Evolutionary conservation across 1,140 invertebrate species (phyloP), one percentile per base, ranked within the genome.

Genomic region (Calosoma granatense): DNA sequence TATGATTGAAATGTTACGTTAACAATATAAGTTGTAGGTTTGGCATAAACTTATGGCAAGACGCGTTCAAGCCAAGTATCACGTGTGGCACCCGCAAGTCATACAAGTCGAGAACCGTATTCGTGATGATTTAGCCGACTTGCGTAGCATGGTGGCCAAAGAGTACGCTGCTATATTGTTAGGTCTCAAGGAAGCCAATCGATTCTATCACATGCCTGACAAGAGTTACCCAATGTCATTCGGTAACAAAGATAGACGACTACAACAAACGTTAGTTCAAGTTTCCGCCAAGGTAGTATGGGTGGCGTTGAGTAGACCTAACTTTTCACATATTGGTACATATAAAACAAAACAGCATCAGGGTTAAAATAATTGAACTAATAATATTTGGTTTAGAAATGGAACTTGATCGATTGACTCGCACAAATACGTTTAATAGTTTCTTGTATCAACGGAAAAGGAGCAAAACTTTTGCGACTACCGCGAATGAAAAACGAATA

Each of bases 271-370:
- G 2, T 62, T 84, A 12, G 66, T 82, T 39, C 71, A 75, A 57
- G 72, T 83, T 59, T 73, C 77, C 55, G 73, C 78, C 14, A 75
- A 80, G 63, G 75, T 84, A 36, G 74, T 81, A 1, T 85, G 82
- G 83, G 74, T 84, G 56, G 78, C 81, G 17, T 67, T 85, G 17
- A 70, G 76, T 30, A 67, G 81, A 26, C 41, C 41, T 78, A 78
- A 60, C 65, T 77, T 56, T 78, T 78, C 57, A 71, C 73, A 63
- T 67, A 81, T 84, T 58, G 81, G 77, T 78, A 65, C 47, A 56
- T 52, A 26, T 57, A 43, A 19, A 56, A n/a, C 54, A 4, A 55
- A 60, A 11, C 15, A 30, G 19, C 53, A 36, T 30, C 21, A 30
- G 39, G 22, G 15, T 26, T 15, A 60, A 23, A 41, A 26, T 47